Base-by-base conservation (phyloP, 2,113 vertebrate species). In the Varanus komodoensis region DNA sequence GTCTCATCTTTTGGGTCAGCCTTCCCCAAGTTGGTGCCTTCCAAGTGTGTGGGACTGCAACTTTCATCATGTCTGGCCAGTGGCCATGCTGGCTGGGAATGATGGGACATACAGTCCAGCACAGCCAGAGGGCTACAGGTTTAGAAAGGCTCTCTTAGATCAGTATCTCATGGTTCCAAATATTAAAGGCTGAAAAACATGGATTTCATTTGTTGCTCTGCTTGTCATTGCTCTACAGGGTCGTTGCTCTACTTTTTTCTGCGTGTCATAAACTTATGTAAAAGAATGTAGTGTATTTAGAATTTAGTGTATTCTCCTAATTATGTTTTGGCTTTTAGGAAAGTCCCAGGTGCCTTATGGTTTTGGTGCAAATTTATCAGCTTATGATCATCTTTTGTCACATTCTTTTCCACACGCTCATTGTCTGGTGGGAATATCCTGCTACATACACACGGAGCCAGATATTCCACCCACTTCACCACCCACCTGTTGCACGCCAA, bases 271-370 rank as follows among this genome's bases (percentile, higher is more conserved):
- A 61, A 87, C 92, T 87, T 77, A 50, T 71, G 9, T 87, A 88
- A 82, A 52, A 87, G 61, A 1, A 89, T 85, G 93, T 89, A 93
- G 84, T n/a, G 68, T 91, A 94, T 95, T 89, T 44, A 44, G 38
- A 44, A 89, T 85, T 94, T 89, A 93, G 84, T n/a, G 68, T 91
- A 94, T 95, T 89, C 90, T 93, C 38, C 74, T 91, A 89, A 93
- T 85, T 91, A 89, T 92, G 83, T 89, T 92, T n/a, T 2, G 52
- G 86, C 61, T 69, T 90, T 95, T 87, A 34, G 21, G 88, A 93
- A 90, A 89, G 61, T 3, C 50, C 86, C 84, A 69, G 7, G 90
- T 82, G 91, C 89, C 77, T 87, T 61, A 94, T 88, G 27, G 90
- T 1, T 6, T 0, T 92, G 23, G 61, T 91, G 75, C 83, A 83